These are phyloP conservation scores for Crotophaga sulcirostris DNA, from an alignment of 2,113 vertebrate species.

Conservation along the genomic window DNA sequence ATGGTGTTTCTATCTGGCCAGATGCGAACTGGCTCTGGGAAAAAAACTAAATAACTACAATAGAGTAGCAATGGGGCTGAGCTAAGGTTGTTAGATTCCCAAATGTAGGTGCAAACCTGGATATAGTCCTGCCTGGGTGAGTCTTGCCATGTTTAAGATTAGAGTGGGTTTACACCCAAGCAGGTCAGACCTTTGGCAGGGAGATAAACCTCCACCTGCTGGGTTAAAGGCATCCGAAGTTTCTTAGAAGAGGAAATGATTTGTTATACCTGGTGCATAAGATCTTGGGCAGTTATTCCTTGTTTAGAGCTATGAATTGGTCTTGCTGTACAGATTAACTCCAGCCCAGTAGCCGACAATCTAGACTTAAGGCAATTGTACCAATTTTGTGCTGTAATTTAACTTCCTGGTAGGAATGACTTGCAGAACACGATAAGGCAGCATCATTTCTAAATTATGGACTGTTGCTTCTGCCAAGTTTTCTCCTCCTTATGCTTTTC, in stretches of 20 bases:
- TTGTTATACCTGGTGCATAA: neutral
- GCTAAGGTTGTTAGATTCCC: neutral
- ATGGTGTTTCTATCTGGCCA: neutral
- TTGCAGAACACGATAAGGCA: neutral
- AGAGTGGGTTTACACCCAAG: neutral
- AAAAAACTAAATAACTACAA: neutral
- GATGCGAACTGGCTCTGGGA: neutral
- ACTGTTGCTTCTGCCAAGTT: slow-evolving; percentile 20
- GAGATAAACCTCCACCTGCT: neutral
- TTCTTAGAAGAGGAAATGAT: neutral
- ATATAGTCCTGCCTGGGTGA: neutral
- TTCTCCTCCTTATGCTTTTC: slow-evolving; percentile 8
- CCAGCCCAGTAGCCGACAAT: neutral
- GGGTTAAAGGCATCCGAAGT: accelerated
- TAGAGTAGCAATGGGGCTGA: neutral
- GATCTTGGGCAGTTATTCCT: neutral
- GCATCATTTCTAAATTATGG: slow-evolving; percentile 1
- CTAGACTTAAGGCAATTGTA: neutral
- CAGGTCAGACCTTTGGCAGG: neutral
- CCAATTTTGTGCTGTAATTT: neutral
- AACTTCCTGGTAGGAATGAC: neutral
- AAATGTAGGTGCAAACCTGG: neutral
- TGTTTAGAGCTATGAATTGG: neutral
- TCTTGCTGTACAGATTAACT: neutral
- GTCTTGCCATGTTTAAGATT: neutral